Percentiles rank a stretch among this genome's conserved stretches.
phyloP scores from a whole-genome alignment of 2,113 vertebrate species.

The Ageneiosus marmoratus region DNA sequence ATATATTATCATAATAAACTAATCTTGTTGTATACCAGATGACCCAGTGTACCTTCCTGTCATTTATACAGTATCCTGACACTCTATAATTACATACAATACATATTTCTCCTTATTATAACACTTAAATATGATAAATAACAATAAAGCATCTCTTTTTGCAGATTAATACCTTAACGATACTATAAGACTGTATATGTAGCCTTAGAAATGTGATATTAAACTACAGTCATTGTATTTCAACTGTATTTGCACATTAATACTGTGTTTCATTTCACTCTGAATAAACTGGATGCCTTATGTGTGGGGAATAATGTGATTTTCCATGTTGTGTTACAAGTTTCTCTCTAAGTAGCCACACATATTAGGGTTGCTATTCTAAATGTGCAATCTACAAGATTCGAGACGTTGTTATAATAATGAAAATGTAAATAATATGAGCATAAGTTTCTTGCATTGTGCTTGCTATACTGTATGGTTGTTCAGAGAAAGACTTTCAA shows the following conservation, averaged over 20 bases:
- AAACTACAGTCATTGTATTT: background rate
- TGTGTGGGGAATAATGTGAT: constrained; percentile 42
- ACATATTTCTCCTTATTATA: background rate
- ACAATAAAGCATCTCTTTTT: background rate
- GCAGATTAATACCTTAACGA: too few relatives aligned
- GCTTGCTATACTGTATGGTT: too few relatives aligned
- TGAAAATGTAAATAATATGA: too few relatives aligned
- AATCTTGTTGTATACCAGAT: constrained; percentile 36
- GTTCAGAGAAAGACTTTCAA: constrained; percentile 52
- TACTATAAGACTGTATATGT: too few relatives aligned
- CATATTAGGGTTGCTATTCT: background rate
- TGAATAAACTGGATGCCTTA: background rate
- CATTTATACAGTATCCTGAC: background rate
- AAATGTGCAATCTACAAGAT: too few relatives aligned
- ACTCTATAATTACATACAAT: background rate
- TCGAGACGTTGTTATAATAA: too few relatives aligned
- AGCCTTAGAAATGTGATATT: background rate
- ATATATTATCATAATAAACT: background rate
- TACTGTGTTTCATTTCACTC: background rate
- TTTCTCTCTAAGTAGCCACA: too few relatives aligned
- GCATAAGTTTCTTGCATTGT: too few relatives aligned
- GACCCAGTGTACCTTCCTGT: constrained; percentile 31
- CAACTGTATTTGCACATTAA: background rate
- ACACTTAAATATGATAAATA: background rate
- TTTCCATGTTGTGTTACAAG: background rate